These are phyloP conservation scores for Tenthredo livida DNA, from an alignment of 2,888 invertebrate species.

Conservation along the genomic window DNA sequence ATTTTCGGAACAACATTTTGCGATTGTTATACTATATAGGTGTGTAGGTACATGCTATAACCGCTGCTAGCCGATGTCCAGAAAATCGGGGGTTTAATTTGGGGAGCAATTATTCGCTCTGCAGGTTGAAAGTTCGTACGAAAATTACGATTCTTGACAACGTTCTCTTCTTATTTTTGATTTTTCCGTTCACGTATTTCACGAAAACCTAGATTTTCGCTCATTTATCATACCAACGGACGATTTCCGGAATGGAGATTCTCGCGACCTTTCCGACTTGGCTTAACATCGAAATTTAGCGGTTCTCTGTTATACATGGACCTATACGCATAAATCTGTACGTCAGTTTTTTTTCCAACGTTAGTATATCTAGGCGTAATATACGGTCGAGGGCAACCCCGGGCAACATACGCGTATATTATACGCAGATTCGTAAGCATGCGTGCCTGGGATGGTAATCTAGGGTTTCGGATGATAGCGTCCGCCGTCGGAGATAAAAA, in stretches of 20 bases:
- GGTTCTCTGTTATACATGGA: not conserved
- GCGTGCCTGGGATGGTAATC: conserved; percentile 30
- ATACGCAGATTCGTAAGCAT: conserved; percentile 37
- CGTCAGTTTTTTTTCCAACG: conserved; percentile 21
- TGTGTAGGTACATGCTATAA: not conserved
- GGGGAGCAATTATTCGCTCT: not conserved
- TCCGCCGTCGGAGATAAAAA: conserved; percentile 34
- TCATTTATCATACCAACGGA: not conserved
- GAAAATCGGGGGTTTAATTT: not conserved
- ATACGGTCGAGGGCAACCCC: conserved; percentile 19
- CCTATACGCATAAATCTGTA: not conserved
- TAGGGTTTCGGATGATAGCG: conserved; percentile 24
- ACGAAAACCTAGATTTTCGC: not conserved
- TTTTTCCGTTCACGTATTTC: not conserved
- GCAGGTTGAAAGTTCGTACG: not conserved
- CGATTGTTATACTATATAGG: not conserved
- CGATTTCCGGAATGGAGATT: not conserved
- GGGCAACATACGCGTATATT: conserved; percentile 37
- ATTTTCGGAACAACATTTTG: conserved; percentile 33
- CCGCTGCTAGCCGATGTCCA: not conserved
- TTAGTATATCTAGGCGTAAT: conserved; percentile 30
- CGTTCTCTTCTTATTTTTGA: too few species aligned
- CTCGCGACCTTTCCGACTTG: not conserved
- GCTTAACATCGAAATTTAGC: not conserved
- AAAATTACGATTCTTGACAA: too few species aligned